Evolutionary conservation across 2,113 vertebrate species (phyloP).

Genomic region (Origma solitaria): DNA sequence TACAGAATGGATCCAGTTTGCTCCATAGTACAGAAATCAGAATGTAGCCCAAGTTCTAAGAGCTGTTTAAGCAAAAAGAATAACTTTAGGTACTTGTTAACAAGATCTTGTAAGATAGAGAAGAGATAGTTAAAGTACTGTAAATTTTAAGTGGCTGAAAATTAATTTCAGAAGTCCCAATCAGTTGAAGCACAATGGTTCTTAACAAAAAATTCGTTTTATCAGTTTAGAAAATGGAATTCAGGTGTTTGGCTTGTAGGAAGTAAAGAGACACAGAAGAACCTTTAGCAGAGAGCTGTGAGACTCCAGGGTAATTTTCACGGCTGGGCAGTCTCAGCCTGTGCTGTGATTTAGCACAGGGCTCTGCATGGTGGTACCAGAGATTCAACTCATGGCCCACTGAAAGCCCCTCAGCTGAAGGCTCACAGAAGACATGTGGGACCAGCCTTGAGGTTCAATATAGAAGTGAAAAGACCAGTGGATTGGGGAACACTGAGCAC

Average conservation of each 20-base stretch:
- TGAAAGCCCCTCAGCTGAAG: not conserved
- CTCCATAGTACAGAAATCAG: not conserved
- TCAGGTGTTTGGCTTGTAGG: not conserved
- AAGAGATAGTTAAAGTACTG: not conserved
- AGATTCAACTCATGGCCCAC: not conserved
- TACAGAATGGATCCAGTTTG: not conserved
- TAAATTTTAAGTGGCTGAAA: not conserved
- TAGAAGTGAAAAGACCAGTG: not conserved
- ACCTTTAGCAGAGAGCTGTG: not conserved
- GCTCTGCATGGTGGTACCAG: not conserved
- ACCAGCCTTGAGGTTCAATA: not conserved
- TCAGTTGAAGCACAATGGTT: not conserved
- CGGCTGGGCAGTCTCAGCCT: not conserved
- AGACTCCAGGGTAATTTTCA: not conserved
- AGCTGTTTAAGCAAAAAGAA: not conserved
- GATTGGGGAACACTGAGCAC: not conserved
- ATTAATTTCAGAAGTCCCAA: not conserved
- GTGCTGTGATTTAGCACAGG: not conserved
- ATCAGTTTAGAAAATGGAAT: not conserved
- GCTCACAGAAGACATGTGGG: not conserved
- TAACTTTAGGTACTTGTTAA: not conserved
- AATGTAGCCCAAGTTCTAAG: not conserved
- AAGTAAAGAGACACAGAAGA: not conserved
- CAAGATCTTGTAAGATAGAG: not conserved
- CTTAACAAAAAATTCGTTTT: not conserved